These are phyloP conservation scores for Xyrichtys novacula DNA, from an alignment of 2,797 vertebrate genomes.

Conservation along the genomic window DNA sequence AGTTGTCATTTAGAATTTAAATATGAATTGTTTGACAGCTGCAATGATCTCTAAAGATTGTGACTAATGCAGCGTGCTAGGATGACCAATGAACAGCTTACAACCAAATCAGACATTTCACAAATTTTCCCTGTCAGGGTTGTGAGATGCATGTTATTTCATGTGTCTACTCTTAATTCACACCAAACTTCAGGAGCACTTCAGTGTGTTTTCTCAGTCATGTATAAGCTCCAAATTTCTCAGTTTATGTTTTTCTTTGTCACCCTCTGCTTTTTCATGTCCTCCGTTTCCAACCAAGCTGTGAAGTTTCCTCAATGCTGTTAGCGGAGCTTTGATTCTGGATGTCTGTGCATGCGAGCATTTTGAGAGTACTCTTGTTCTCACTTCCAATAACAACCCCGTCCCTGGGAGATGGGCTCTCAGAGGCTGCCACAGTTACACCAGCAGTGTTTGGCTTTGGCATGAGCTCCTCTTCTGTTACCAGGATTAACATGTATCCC, in stretches of 20 bases:
- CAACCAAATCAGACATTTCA: no score
- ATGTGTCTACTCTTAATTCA: background rate
- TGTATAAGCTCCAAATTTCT: background rate
- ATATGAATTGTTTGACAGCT: no score
- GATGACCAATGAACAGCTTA: no score
- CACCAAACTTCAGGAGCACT: background rate
- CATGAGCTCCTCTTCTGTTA: conserved; percentile 16
- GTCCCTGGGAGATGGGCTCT: conserved; percentile 51
- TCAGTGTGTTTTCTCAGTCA: background rate
- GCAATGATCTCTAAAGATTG: no score
- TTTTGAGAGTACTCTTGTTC: conserved; percentile 38
- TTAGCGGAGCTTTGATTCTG: conserved; percentile 23
- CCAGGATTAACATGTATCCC: conserved; percentile 39
- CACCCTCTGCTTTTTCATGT: conserved; percentile 3
- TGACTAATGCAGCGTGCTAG: no score
- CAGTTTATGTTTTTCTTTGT: conserved; percentile 8
- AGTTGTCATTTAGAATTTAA: no score
- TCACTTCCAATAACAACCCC: conserved; percentile 35
- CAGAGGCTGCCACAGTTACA: conserved; percentile 17
- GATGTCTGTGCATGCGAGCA: conserved; percentile 22
- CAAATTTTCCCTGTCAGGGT: no score
- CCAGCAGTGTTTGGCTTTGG: conserved; percentile 39
- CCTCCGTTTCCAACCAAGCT: conserved; percentile 27
- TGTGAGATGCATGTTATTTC: no score
- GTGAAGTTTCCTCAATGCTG: conserved; percentile 36